Conservation (phyloP, 2,888 invertebrate genomes). For the Orchesellides sinensis region DNA sequence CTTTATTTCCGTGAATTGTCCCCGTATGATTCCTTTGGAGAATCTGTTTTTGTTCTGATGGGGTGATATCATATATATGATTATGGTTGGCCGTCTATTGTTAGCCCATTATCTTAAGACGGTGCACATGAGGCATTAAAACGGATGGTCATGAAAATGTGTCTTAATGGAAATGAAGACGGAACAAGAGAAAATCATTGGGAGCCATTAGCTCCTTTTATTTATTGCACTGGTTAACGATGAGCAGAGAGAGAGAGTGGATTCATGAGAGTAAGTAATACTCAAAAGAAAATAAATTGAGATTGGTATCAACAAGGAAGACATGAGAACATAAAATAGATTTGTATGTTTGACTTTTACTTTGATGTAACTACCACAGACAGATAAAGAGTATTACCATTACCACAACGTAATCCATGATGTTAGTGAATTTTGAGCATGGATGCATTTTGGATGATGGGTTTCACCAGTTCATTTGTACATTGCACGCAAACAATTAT, state of each 20-base stretch:
- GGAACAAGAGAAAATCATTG: slow-evolving; percentile 16
- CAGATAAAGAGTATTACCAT: too few species aligned
- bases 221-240: slow-evolving; percentile 42
- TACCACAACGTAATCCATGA: too few species aligned
- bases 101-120: background rate
- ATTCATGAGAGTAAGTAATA: too few species aligned
- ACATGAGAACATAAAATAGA: too few species aligned
- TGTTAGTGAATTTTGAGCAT: too few species aligned
- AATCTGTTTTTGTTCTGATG: background rate
- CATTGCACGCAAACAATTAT: too few species aligned
- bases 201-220: slow-evolving; percentile 55
- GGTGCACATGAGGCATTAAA: background rate
- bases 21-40: background rate
- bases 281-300: too few species aligned
- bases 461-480: too few species aligned
- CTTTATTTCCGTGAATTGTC: background rate
- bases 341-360: slow-evolving; percentile 22
- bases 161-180: slow-evolving; percentile 10
- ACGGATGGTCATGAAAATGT: background rate
- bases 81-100: background rate
- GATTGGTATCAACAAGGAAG: slow-evolving; percentile 57
- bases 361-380: too few species aligned
- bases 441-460: too few species aligned
- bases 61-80: background rate
- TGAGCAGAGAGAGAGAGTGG: background rate